A percentile compares a stretch with the other conserved stretches of the same genome.
Conservation (phyloP, 1,140 invertebrate species). For the Magallana gigas region DNA sequence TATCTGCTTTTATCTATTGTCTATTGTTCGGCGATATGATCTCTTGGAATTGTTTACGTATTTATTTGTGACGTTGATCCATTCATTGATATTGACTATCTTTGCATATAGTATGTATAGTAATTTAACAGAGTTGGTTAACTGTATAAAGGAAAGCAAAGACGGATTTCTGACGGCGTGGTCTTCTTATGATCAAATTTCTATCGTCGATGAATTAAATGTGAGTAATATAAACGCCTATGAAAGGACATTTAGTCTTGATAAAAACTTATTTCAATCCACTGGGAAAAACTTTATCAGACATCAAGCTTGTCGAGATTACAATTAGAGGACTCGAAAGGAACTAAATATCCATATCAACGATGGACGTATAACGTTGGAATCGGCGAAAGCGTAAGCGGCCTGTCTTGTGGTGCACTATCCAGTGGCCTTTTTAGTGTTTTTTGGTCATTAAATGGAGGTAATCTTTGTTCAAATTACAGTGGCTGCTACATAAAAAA, state of each 20-base stretch:
- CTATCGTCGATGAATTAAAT: too few relatives aligned
- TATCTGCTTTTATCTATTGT: not conserved
- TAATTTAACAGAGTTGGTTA: not conserved
- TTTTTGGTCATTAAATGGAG: not conserved
- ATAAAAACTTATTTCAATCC: too few relatives aligned
- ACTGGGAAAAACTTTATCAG: too few relatives aligned
- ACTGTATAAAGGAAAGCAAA: constrained; percentile 1
- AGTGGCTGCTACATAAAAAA: not conserved
- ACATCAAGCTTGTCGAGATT: too few relatives aligned
- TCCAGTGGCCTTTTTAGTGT: not conserved
- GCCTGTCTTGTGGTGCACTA: too few relatives aligned
- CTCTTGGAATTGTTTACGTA: not conserved
- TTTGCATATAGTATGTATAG: not conserved
- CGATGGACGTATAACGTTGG: too few relatives aligned
- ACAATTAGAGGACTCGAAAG: too few relatives aligned
- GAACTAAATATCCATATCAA: too few relatives aligned
- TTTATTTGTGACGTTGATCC: not conserved
- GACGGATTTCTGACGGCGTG: not conserved
- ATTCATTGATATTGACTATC: not conserved
- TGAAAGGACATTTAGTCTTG: too few relatives aligned
- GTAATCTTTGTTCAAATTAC: not conserved
- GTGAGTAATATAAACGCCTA: too few relatives aligned
- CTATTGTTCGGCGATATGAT: not conserved
- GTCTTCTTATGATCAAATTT: not conserved
- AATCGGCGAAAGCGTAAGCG: too few relatives aligned